A percentile compares a stretch with the other conserved stretches of the same genome.
Evolutionary conservation across 2,888 invertebrate species (phyloP).

Genomic region (Drosophila cognata): DNA sequence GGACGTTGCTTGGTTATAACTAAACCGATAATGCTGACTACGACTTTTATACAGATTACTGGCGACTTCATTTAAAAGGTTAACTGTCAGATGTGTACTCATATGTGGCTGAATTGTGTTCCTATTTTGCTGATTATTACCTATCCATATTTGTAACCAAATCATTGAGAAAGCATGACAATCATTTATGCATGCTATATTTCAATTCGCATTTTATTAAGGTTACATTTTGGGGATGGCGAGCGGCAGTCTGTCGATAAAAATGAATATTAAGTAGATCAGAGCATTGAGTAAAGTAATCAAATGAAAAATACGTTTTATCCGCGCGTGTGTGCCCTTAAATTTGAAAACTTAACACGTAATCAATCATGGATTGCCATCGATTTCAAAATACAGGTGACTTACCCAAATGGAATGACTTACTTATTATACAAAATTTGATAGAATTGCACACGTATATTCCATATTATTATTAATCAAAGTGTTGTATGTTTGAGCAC

Average conservation of each 20-base stretch:
- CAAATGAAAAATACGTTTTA: neutral
- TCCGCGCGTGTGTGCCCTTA: neutral
- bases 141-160: neutral
- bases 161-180: neutral
- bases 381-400: neutral
- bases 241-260: slow-evolving; percentile 11
- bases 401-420: neutral
- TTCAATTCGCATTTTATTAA: slow-evolving; percentile 17
- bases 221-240: slow-evolving; percentile 3
- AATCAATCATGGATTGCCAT: neutral
- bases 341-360: neutral
- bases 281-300: slow-evolving; percentile 5
- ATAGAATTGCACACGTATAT: neutral
- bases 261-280: slow-evolving; percentile 17
- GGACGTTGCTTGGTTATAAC: neutral
- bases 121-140: neutral
- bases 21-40: neutral
- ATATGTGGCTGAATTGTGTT: neutral
- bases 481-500: neutral
- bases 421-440: neutral
- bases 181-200: slow-evolving; percentile 3
- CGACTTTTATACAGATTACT: neutral
- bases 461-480: neutral
- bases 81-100: neutral
- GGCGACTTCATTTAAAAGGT: neutral